phyloP scores from a whole-genome alignment of 2,797 vertebrate species.

The Anabacerthia variegaticeps region DNA sequence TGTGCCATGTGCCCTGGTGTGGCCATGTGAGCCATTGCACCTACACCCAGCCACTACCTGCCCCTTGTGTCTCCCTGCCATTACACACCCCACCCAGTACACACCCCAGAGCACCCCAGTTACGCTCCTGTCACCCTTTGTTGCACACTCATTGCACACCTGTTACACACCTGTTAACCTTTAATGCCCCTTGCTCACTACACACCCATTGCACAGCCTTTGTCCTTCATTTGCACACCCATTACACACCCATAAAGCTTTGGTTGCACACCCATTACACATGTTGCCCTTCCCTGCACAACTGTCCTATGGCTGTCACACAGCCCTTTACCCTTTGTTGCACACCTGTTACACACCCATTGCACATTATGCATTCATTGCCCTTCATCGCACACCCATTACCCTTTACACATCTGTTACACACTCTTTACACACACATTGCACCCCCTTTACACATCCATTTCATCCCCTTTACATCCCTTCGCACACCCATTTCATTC shows the following conservation, averaged over 20 bases:
- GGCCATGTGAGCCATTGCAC: background rate
- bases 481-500: background rate
- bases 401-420: accelerated
- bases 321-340: background rate
- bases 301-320: background rate
- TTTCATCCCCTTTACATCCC: background rate
- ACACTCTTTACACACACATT: accelerated
- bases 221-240: background rate
- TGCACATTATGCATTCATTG: background rate
- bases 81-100: background rate
- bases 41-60: background rate
- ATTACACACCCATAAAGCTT: background rate
- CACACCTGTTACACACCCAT: background rate
- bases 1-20: background rate
- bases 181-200: background rate
- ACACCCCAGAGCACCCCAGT: background rate
- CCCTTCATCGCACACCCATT: too few species aligned
- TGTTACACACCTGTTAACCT: background rate
- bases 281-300: background rate
- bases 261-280: background rate
- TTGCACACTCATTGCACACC: background rate
- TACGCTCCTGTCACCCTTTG: background rate
- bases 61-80: background rate
- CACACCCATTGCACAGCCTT: background rate
- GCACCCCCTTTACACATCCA: background rate